These are phyloP conservation scores for Polylopha cassiicola DNA, from an alignment of 2,888 invertebrate species.

Conservation along the genomic window DNA sequence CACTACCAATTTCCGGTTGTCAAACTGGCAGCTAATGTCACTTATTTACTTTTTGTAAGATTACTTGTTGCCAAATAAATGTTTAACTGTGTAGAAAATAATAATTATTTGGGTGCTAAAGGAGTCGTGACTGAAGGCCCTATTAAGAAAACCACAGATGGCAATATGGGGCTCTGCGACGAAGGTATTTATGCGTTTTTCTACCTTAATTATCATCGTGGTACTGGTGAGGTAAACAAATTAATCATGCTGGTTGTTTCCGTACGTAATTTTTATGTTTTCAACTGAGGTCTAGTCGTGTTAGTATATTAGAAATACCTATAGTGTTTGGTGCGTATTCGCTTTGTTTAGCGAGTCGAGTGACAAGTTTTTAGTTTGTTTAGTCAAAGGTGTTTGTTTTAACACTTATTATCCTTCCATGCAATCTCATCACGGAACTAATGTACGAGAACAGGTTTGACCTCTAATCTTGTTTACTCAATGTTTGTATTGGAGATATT, in stretches of 20 bases:
- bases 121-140: constrained; percentile 13
- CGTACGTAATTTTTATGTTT: constrained; percentile 30
- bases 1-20: constrained; percentile 25
- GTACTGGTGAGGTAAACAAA: constrained; percentile 52
- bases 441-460: constrained; percentile 49
- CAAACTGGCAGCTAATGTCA: constrained; percentile 27
- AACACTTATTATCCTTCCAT: constrained; percentile 41
- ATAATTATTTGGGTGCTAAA: constrained; percentile 23
- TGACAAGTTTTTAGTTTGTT: constrained; percentile 24
- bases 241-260: constrained; percentile 42
- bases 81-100: constrained; percentile 23
- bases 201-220: constrained; percentile 23
- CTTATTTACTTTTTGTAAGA: constrained; percentile 19
- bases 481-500: constrained; percentile 39
- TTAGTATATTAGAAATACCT: constrained; percentile 4
- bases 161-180: constrained; percentile 63
- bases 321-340: background rate
- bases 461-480: constrained; percentile 52
- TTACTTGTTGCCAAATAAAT: constrained; percentile 19
- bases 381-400: constrained; percentile 39
- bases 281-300: constrained; percentile 8
- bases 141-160: constrained; percentile 9
- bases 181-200: constrained; percentile 53
- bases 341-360: constrained; percentile 11
- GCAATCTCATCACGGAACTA: constrained; percentile 50